Evolutionary conservation across 2,888 invertebrate genomes (phyloP).

Genomic region (Actias luna): DNA sequence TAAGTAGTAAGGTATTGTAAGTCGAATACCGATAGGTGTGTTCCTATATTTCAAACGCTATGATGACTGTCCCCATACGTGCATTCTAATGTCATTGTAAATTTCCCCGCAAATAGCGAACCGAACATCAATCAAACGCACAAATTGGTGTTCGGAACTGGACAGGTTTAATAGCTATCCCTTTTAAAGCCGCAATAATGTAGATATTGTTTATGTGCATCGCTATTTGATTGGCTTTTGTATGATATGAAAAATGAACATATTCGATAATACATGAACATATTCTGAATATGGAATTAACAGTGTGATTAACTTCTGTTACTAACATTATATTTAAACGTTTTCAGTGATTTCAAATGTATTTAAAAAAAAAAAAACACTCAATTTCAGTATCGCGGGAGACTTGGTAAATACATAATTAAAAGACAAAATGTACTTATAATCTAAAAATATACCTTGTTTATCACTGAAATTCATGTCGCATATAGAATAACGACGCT

Average conservation of each 20-base stretch:
- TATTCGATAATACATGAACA: neutral
- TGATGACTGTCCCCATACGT: constrained; percentile 20
- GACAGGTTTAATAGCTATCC: constrained; percentile 48
- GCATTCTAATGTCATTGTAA: constrained; percentile 23
- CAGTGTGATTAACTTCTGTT: neutral
- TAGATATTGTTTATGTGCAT: constrained; percentile 13
- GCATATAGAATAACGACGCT: no score
- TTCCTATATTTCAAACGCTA: neutral
- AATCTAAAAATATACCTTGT: no score
- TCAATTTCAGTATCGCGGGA: no score
- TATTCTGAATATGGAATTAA: neutral
- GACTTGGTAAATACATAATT: no score
- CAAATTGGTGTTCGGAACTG: constrained; percentile 56
- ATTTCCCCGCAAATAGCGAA: constrained; percentile 24
- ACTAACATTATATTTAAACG: no score
- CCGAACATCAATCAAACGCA: constrained; percentile 58
- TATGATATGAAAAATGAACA: neutral
- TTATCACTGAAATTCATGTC: no score
- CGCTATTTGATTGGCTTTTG: constrained; percentile 5
- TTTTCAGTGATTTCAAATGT: no score
- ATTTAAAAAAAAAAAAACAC: no score
- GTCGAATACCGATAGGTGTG: neutral
- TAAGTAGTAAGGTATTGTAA: no score
- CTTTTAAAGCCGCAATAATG: constrained; percentile 34
- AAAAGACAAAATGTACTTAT: no score